Percentiles rank a stretch among this genome's conserved stretches.
These are phyloP conservation scores for Calliphora vicina DNA, from an alignment of 1,140 invertebrate species.

Conservation along the genomic window DNA sequence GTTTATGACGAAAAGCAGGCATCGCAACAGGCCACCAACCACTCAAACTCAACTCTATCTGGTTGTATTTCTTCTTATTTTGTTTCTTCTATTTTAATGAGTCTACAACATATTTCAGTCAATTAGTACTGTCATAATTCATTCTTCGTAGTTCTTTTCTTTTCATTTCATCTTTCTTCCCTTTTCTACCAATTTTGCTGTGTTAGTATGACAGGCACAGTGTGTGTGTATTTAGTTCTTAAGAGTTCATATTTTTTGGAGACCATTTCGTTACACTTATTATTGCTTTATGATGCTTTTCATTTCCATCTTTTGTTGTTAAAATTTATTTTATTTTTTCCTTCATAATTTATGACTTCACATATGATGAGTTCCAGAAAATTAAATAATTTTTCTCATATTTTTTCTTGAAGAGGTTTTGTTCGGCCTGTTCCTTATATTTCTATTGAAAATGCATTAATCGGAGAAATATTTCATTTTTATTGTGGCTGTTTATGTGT, in stretches of 20 bases:
- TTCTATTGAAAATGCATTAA: no score
- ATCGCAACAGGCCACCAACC: background rate
- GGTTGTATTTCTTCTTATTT: background rate
- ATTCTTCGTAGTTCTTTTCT: conserved; percentile 57
- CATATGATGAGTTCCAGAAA: conserved; percentile 62
- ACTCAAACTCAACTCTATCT: conserved; percentile 6
- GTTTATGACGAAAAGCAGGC: conserved; percentile 3
- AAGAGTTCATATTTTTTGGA: background rate
- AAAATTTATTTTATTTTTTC: background rate
- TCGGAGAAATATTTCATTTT: no score
- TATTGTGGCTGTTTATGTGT: no score
- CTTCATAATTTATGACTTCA: conserved; percentile 53
- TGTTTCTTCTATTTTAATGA: background rate
- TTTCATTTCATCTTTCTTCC: conserved; percentile 47
- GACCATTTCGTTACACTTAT: conserved; percentile 20
- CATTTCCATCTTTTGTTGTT: background rate
- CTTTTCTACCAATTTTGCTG: conserved; percentile 36
- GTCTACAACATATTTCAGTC: conserved; percentile 59
- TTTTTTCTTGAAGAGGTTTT: background rate
- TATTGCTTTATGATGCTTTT: background rate
- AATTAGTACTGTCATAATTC: conserved; percentile 64
- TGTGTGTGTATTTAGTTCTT: background rate
- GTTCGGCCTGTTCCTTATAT: no score
- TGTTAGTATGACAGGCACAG: background rate
- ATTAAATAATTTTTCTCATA: conserved; percentile 52